phyloP scores from a whole-genome alignment of 2,113 vertebrate species.

The Sapajus apella region DNA sequence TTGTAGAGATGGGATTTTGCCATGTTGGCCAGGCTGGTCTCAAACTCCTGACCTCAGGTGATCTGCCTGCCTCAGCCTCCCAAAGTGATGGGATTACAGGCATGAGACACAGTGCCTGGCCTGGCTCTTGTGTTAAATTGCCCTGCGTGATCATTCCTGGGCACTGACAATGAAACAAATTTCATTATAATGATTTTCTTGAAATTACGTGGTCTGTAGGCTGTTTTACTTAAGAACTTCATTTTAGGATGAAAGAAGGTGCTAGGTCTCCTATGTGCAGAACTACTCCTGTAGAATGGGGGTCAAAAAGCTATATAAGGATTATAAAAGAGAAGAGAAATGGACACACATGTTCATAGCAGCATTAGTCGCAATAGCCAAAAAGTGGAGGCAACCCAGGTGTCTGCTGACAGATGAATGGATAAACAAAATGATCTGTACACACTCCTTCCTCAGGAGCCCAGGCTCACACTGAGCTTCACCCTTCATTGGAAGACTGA shows the following conservation, averaged over 20 bases:
- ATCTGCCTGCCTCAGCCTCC: too few relatives aligned
- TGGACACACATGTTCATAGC: not conserved
- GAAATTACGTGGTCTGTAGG: not conserved
- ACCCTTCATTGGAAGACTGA: accelerated
- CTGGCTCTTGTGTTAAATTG: not conserved
- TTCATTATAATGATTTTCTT: not conserved
- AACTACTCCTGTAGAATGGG: not conserved
- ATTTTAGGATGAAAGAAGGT: constrained; percentile 30
- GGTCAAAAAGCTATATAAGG: not conserved
- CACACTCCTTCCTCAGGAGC: not conserved
- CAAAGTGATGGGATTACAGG: too few relatives aligned
- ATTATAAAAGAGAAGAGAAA: not conserved
- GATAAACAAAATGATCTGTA: not conserved
- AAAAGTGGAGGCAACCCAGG: not conserved
- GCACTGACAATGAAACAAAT: not conserved
- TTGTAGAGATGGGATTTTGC: too few relatives aligned
- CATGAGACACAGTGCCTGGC: too few relatives aligned
- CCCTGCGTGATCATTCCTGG: not conserved
- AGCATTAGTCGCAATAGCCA: not conserved
- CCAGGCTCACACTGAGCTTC: not conserved
- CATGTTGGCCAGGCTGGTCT: too few relatives aligned
- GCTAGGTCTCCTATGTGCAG: not conserved
- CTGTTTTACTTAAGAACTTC: not conserved
- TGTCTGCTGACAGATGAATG: not conserved
- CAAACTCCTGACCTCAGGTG: too few relatives aligned